Conservation (phyloP, 2,113 vertebrate genomes). For the Montifringilla adamsi region DNA sequence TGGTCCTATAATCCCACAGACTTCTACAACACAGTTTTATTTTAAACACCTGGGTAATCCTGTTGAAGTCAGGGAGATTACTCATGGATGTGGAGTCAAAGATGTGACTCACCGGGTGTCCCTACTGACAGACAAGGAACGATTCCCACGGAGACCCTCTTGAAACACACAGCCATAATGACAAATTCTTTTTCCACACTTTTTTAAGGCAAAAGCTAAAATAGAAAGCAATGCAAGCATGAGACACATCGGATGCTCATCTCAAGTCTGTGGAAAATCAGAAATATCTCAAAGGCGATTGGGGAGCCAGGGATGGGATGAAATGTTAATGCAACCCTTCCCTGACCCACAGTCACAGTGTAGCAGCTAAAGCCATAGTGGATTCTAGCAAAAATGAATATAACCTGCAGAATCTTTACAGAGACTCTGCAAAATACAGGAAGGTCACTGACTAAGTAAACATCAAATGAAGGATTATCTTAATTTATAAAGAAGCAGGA, state of each 20-base stretch:
- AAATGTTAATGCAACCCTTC: constrained; percentile 37
- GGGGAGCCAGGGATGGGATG: not conserved
- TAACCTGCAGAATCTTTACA: not conserved
- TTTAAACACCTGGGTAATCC: constrained; percentile 43
- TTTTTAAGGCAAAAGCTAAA: not conserved
- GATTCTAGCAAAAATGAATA: not conserved
- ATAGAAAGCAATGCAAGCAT: not conserved
- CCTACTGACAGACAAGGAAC: not conserved
- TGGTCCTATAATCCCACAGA: not conserved
- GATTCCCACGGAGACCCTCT: not conserved
- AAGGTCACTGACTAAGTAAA: constrained; percentile 1
- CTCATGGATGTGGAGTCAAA: not conserved
- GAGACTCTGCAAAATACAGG: not conserved
- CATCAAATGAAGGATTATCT: not conserved
- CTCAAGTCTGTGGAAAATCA: not conserved
- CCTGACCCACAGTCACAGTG: not conserved
- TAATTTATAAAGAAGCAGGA: not conserved
- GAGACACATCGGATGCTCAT: accelerated
- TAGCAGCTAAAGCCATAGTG: not conserved
- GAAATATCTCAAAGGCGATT: not conserved
- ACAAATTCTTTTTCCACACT: not conserved
- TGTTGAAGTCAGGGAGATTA: constrained; percentile 16
- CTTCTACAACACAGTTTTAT: constrained; percentile 17
- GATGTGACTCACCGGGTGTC: not conserved
- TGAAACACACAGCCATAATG: not conserved